These are phyloP conservation scores for Malurus elegans DNA, from an alignment of 2,113 vertebrate genomes.

Conservation along the genomic window DNA sequence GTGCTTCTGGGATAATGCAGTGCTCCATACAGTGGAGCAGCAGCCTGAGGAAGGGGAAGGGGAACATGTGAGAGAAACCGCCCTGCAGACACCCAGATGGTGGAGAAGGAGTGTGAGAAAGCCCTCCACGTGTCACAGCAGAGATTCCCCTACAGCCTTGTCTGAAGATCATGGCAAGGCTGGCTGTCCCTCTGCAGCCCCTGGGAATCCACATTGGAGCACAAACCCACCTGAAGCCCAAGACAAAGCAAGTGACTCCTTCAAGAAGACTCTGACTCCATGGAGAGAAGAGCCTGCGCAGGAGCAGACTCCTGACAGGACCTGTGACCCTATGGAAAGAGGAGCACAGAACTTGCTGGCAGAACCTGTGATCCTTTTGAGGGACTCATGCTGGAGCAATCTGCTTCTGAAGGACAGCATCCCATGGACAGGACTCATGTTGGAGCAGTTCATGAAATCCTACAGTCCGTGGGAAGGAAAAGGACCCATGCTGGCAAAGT, in stretches of 20 bases:
- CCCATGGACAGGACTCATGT: rapidly evolving
- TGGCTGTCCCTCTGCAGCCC: neutral
- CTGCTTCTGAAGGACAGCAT: neutral
- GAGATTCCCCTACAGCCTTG: neutral
- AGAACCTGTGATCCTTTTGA: neutral
- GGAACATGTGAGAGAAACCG: neutral
- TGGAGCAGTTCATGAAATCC: neutral
- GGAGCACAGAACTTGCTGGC: neutral
- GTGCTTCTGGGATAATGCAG: rapidly evolving
- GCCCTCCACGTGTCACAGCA: rapidly evolving
- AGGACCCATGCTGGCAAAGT: rapidly evolving
- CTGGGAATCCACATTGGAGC: rapidly evolving
- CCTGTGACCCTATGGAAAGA: neutral
- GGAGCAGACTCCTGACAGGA: neutral
- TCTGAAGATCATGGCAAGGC: neutral
- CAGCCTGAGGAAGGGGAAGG: neutral
- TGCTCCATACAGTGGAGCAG: no score
- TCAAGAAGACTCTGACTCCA: neutral
- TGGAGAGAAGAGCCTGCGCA: neutral
- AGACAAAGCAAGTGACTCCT: neutral
- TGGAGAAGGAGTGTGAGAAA: neutral
- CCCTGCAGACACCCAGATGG: neutral
- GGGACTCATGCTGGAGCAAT: neutral
- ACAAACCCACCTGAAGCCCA: neutral
- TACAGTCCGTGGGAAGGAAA: neutral